Conservation (phyloP, 2,888 invertebrate species). For the Clunio marinus region DNA sequence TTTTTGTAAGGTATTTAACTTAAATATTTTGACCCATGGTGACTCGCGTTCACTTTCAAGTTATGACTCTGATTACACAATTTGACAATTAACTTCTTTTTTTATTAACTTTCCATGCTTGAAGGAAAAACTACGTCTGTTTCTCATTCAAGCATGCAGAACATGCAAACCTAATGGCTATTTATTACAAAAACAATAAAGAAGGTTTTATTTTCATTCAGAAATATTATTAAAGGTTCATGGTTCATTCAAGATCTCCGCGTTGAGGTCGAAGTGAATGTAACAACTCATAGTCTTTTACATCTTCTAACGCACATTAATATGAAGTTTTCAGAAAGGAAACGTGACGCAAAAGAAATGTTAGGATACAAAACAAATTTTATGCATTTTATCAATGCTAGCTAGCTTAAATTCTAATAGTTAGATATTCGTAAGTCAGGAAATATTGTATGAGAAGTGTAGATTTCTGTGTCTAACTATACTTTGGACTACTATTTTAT, state of each 20-base stretch:
- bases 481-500: background rate
- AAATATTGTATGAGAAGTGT: background rate
- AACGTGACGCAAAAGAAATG: slow-evolving; percentile 78
- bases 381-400: slow-evolving; percentile 85
- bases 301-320: slow-evolving; percentile 81
- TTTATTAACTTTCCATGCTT: slow-evolving; percentile 77
- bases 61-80: no score
- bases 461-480: background rate
- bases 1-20: no score
- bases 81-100: no score
- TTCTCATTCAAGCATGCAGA: slow-evolving; percentile 58
- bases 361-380: slow-evolving; percentile 86
- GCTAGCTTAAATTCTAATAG: slow-evolving; percentile 64
- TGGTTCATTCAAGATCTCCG: slow-evolving; percentile 96
- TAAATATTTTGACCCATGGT: no score
- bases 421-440: slow-evolving; percentile 47
- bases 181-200: no score
- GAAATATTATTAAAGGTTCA: slow-evolving; percentile 87
- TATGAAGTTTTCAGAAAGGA: slow-evolving; percentile 57
- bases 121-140: slow-evolving; percentile 74
- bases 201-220: slow-evolving; percentile 57
- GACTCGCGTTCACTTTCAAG: no score
- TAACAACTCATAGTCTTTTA: slow-evolving; percentile 71
- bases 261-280: slow-evolving; percentile 69
- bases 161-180: no score